Evolutionary conservation across 2,113 vertebrate species (phyloP).

Genomic region (Aramus guarauna): DNA sequence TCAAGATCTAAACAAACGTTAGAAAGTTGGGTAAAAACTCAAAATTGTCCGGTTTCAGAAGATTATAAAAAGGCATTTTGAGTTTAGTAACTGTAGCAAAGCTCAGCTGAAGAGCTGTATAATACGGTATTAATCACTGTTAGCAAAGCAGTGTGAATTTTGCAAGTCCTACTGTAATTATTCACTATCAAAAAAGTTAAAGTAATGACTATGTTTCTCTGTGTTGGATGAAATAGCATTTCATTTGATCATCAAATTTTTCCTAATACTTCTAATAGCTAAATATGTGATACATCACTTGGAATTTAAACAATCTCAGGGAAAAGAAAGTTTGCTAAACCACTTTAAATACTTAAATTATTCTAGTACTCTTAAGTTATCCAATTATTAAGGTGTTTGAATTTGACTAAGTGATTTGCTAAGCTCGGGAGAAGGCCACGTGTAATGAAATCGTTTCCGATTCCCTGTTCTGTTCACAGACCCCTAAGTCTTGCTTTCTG

Average conservation of each 20-base stretch:
- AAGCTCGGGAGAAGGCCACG: neutral
- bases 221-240: neutral
- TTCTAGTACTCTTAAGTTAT: neutral
- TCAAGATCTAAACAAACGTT: neutral
- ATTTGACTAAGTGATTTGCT: neutral
- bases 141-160: neutral
- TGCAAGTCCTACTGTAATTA: neutral
- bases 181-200: neutral
- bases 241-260: neutral
- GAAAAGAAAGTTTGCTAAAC: neutral
- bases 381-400: neutral
- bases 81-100: neutral
- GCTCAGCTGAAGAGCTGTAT: neutral
- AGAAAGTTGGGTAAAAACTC: neutral
- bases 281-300: neutral
- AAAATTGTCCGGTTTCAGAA: neutral
- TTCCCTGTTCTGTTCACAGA: neutral
- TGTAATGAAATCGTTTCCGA: neutral
- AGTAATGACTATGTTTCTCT: neutral
- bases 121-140: neutral
- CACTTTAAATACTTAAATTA: neutral
- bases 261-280: neutral
- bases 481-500: neutral
- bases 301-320: neutral
- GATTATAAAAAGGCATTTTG: neutral